These are phyloP conservation scores for Tuta absoluta DNA, from an alignment of 2,888 invertebrate species.

Conservation along the genomic window DNA sequence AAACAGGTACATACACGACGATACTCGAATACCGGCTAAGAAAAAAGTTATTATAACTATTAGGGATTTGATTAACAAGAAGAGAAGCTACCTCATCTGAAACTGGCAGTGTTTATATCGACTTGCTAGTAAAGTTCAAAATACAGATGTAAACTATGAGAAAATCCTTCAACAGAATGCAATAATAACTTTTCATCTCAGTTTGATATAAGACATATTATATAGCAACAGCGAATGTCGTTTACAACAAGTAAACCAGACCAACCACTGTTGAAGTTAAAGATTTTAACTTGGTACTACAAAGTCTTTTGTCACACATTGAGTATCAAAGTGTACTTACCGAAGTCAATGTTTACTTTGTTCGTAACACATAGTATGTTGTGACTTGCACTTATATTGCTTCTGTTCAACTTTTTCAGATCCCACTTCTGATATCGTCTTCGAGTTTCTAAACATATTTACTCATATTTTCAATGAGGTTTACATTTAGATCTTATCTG, in stretches of 20 bases:
- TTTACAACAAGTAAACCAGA: background rate
- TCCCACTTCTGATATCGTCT: slow-evolving; percentile 11
- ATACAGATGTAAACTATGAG: background rate
- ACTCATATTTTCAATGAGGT: background rate
- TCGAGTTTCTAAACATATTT: background rate
- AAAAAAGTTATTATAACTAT: background rate
- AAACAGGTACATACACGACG: background rate
- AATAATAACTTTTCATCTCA: background rate
- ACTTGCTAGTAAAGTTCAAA: too few relatives aligned
- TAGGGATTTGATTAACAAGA: background rate
- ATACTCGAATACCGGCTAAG: background rate
- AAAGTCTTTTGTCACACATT: background rate
- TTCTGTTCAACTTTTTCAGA: background rate
- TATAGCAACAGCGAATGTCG: background rate
- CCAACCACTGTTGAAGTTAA: background rate
- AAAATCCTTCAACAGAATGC: too few relatives aligned
- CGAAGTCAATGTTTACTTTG: background rate
- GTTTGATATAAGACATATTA: background rate
- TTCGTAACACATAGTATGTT: background rate
- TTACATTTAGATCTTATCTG: background rate
- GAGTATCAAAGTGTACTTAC: slow-evolving; percentile 1
- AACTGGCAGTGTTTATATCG: background rate
- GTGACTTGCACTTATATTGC: background rate
- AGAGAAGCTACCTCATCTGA: background rate
- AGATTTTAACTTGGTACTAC: background rate